Percentiles rank a stretch among this genome's conserved stretches.
phyloP scores from a whole-genome alignment of 2,113 vertebrate species.

The Antennarius striatus region DNA sequence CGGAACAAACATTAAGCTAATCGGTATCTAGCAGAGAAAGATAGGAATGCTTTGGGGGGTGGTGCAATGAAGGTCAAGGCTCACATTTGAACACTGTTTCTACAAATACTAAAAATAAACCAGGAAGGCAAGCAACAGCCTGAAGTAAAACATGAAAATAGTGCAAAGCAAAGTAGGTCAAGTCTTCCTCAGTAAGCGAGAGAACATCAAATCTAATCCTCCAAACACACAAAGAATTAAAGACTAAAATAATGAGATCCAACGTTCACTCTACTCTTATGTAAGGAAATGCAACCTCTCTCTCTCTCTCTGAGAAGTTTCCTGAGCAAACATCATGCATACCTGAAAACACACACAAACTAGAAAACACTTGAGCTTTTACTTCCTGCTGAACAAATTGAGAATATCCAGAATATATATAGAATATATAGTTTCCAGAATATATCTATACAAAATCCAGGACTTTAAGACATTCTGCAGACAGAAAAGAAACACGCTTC shows the following conservation, averaged over 20 bases:
- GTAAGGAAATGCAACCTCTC: neutral
- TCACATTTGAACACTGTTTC: conserved; percentile 12
- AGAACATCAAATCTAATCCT: neutral
- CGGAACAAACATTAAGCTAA: neutral
- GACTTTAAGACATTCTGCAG: too few species aligned
- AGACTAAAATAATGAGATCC: neutral
- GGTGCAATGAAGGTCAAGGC: conserved; percentile 1
- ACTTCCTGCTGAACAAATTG: too few species aligned
- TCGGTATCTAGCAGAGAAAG: neutral
- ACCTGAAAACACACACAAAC: too few species aligned
- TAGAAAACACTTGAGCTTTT: too few species aligned
- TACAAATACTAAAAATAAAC: conserved; percentile 38
- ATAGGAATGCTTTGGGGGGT: too few species aligned
- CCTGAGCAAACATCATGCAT: too few species aligned
- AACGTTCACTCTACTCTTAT: neutral
- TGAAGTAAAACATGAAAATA: conserved; percentile 2
- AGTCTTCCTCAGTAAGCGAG: neutral
- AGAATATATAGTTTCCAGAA: too few species aligned
- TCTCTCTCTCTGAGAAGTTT: neutral
- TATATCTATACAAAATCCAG: too few species aligned
- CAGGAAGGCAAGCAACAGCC: neutral
- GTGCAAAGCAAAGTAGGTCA: conserved; percentile 8
- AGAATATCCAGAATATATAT: too few species aligned
- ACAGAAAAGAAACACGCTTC: too few species aligned
- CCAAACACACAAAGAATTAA: neutral